These are phyloP conservation scores for Eurystomus gularis DNA, from an alignment of 2,113 vertebrate species.

Conservation along the genomic window DNA sequence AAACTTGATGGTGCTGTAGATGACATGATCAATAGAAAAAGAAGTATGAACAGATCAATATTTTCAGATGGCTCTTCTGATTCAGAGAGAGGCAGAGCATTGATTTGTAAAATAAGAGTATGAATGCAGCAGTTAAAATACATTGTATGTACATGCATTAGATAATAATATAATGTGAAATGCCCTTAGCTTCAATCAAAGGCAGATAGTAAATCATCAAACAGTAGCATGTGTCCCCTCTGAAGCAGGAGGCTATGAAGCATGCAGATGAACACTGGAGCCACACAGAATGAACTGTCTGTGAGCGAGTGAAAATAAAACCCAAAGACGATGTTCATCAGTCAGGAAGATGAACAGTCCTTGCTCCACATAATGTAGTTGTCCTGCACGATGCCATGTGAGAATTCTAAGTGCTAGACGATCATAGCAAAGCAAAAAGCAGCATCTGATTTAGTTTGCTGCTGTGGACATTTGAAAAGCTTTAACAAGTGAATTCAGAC, in stretches of 20 bases:
- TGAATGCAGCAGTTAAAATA: slow-evolving; percentile 21
- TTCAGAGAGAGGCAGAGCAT: not conserved
- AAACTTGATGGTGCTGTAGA: not conserved
- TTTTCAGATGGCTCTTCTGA: slow-evolving; percentile 2
- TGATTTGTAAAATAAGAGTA: slow-evolving; percentile 30
- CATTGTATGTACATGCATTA: not conserved
- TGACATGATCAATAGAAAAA: not conserved
- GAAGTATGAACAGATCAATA: slow-evolving; percentile 38
- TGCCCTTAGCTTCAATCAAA: slow-evolving; percentile 29
- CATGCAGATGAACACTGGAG: not conserved
- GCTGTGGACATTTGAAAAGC: rapidly evolving
- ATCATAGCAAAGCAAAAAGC: not conserved
- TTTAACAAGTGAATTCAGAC: not conserved
- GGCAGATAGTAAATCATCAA: slow-evolving; percentile 17
- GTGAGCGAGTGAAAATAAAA: not conserved
- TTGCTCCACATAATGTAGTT: rapidly evolving
- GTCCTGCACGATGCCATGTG: not conserved
- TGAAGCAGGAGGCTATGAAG: not conserved
- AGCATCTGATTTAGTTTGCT: not conserved
- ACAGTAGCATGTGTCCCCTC: not conserved
- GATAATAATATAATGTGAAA: slow-evolving; percentile 39
- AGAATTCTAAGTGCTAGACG: not conserved
- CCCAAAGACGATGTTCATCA: not conserved
- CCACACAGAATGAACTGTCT: not conserved
- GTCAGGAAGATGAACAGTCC: not conserved